Conservation (phyloP, 2,113 vertebrate genomes). For the Eira barbara region DNA sequence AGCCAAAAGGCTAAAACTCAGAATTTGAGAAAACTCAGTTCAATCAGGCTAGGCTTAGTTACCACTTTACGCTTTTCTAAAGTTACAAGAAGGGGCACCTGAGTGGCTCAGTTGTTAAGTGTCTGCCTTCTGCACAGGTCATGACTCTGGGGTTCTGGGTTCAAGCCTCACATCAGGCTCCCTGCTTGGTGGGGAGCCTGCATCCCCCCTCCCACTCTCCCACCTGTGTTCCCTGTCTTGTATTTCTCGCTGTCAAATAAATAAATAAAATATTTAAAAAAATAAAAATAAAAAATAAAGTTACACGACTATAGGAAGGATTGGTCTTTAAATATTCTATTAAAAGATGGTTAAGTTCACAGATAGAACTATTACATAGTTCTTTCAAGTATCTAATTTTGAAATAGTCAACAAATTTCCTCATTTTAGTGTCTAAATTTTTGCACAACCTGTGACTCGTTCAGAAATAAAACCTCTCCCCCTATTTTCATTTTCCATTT, state of each 20-base stretch:
- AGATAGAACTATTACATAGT: not conserved
- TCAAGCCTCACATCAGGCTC: too few species aligned
- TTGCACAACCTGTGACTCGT: not conserved
- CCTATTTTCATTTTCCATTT: not conserved
- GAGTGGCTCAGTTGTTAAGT: too few species aligned
- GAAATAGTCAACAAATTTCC: not conserved
- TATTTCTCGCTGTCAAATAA: too few species aligned
- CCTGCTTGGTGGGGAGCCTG: too few species aligned
- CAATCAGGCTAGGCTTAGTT: not conserved
- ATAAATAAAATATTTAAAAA: too few species aligned
- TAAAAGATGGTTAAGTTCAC: not conserved
- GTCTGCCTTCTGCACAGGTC: too few species aligned
- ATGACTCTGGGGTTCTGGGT: too few species aligned
- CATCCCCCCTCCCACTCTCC: too few species aligned
- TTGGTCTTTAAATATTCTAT: not conserved
- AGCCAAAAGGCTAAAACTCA: not conserved
- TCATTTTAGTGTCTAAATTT: not conserved
- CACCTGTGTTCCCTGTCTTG: too few species aligned
- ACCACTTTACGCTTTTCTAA: not conserved
- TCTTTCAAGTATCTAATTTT: conserved; percentile 26
- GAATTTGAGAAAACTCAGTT: not conserved
- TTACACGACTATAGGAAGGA: not conserved
- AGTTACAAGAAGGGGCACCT: not conserved
- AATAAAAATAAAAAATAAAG: not conserved
- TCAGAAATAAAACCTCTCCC: conserved; percentile 21